Conservation (phyloP, 2,113 vertebrate species). For the Mesoclemmys tuberculata region DNA sequence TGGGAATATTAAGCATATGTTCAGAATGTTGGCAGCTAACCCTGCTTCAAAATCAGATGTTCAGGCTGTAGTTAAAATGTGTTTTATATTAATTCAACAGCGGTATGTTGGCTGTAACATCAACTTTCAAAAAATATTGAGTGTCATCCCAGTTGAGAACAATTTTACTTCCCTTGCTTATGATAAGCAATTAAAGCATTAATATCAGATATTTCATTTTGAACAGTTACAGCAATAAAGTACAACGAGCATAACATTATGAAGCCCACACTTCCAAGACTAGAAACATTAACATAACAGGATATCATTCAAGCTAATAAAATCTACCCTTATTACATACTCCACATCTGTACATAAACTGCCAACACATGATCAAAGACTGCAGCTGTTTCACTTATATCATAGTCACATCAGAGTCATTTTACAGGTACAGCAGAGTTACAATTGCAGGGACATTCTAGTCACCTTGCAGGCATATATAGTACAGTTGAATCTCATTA, state of each 20-base stretch:
- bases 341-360: slow-evolving; percentile 46
- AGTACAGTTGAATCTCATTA: slow-evolving; percentile 6
- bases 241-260: background rate
- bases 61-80: slow-evolving; percentile 16
- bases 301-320: slow-evolving; percentile 71
- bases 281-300: slow-evolving; percentile 57
- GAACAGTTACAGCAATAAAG: slow-evolving; percentile 46
- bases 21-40: slow-evolving; percentile 24
- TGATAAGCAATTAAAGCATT: slow-evolving; percentile 51
- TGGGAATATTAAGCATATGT: slow-evolving; percentile 38
- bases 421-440: background rate
- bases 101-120: background rate
- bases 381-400: slow-evolving; percentile 46
- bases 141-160: background rate
- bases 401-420: background rate
- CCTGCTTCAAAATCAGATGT: slow-evolving; percentile 23
- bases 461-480: slow-evolving; percentile 3
- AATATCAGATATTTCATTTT: slow-evolving; percentile 40
- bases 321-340: slow-evolving; percentile 44
- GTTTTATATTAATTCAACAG: slow-evolving; percentile 25
- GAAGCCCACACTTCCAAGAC: slow-evolving; percentile 20
- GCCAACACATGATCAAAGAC: slow-evolving; percentile 52
- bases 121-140: slow-evolving; percentile 6
- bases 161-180: background rate
- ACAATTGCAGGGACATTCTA: background rate